Percentiles rank a stretch among this genome's conserved stretches.
Conservation (phyloP, 1,140 invertebrate genomes). For the Halictus rubicundus region DNA sequence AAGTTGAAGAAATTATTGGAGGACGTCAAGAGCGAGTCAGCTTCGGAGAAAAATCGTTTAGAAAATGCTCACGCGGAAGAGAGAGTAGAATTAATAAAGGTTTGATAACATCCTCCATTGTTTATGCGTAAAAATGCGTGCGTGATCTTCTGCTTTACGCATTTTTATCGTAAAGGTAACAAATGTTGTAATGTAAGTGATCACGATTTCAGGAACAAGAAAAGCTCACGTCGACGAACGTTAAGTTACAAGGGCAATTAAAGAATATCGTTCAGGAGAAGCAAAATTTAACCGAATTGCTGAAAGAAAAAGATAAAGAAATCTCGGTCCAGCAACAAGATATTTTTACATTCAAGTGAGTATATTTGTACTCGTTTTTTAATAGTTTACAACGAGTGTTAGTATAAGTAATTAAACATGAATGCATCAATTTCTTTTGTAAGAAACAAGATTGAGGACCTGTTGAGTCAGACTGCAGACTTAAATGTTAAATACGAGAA, state of each 20-base stretch:
- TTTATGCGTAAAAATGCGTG: background rate
- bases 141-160: conserved; percentile 16
- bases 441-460: conserved; percentile 16
- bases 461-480: background rate
- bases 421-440: background rate
- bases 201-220: conserved; percentile 48
- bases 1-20: conserved; percentile 47
- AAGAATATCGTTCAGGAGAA: conserved; percentile 44
- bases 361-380: conserved; percentile 4
- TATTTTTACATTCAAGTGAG: conserved; percentile 25
- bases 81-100: conserved; percentile 45
- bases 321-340: conserved; percentile 33
- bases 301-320: conserved; percentile 30
- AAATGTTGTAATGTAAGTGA: conserved; percentile 10
- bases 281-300: background rate
- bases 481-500: conserved; percentile 23
- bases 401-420: background rate
- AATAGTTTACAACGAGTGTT: no score
- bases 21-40: background rate
- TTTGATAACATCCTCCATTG: background rate
- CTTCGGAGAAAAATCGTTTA: conserved; percentile 48
- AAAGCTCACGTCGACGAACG: conserved; percentile 21
- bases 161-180: conserved; percentile 21
- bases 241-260: conserved; percentile 37
- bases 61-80: conserved; percentile 22